phyloP scores from a whole-genome alignment of 2,888 invertebrate genomes.

The Fabriciana adippe region DNA sequence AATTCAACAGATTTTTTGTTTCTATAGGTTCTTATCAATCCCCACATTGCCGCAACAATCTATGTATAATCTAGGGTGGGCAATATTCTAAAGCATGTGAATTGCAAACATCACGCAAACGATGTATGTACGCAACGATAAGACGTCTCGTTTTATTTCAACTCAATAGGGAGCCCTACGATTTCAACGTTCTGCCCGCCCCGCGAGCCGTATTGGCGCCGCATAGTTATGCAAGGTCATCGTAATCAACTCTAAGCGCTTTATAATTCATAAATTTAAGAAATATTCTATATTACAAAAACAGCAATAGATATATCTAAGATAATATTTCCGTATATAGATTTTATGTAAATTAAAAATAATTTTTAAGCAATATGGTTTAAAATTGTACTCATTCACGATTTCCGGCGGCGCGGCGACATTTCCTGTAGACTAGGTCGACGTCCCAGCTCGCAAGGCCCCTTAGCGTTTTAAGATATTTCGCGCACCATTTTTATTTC shows the following conservation, averaged over 20 bases:
- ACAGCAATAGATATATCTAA: slow-evolving; percentile 12
- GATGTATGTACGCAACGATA: slow-evolving; percentile 17
- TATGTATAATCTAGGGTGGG: neutral
- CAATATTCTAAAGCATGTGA: slow-evolving; percentile 3
- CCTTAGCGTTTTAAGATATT: slow-evolving; percentile 39
- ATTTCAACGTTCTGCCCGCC: slow-evolving; percentile 35
- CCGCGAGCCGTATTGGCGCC: slow-evolving; percentile 49
- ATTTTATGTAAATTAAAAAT: too few species aligned
- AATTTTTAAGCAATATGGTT: neutral
- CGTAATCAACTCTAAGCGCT: slow-evolving; percentile 53
- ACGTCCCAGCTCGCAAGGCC: slow-evolving; percentile 18
- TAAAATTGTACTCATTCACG: slow-evolving; percentile 30
- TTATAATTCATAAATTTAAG: slow-evolving; percentile 47
- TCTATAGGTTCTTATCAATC: neutral
- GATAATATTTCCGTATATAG: neutral
- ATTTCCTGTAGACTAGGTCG: slow-evolving; percentile 61
- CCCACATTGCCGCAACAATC: neutral
- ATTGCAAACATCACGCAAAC: slow-evolving; percentile 15
- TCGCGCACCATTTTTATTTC: slow-evolving; percentile 67
- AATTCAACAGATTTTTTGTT: too few species aligned
- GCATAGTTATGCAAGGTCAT: slow-evolving; percentile 60
- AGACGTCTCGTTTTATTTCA: slow-evolving; percentile 31
- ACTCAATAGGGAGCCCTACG: slow-evolving; percentile 21
- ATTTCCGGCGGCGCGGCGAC: slow-evolving; percentile 62
- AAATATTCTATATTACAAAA: slow-evolving; percentile 45